Conservation (phyloP, 64 coral and sea anemone species). For the Actinia equina region DNA sequence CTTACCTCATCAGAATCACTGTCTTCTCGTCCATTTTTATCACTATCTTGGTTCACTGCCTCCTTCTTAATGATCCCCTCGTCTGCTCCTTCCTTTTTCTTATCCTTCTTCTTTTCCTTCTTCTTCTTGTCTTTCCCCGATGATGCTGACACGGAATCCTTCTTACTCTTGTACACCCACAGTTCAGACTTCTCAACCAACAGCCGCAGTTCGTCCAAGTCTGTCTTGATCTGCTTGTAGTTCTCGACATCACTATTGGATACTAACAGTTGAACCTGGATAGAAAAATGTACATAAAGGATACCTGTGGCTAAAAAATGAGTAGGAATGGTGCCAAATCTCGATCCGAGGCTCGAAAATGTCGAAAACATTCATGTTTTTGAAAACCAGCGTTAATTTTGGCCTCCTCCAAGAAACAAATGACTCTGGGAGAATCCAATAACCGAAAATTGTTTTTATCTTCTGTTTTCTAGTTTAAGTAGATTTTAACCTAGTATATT, state of each 20-base stretch:
- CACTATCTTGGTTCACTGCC: neutral
- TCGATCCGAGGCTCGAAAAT: too few relatives aligned
- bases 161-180: conserved; percentile 98
- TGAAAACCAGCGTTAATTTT: too few relatives aligned
- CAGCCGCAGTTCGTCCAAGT: conserved; percentile 83
- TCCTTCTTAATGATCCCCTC: conserved; percentile 21
- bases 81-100: conserved; percentile 47
- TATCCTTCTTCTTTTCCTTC: conserved; percentile 41
- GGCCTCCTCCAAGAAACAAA: too few relatives aligned
- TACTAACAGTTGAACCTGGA: conserved; percentile 87
- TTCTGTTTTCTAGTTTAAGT: too few relatives aligned
- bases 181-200: conserved; percentile 96
- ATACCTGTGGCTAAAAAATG: neutral
- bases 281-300: neutral
- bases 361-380: too few relatives aligned
- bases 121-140: conserved; percentile 28
- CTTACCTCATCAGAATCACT: conserved; percentile 19
- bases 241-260: conserved; percentile 93
- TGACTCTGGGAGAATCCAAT: too few relatives aligned
- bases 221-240: conserved; percentile 90
- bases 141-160: conserved; percentile 40
- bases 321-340: neutral
- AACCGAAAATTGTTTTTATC: too few relatives aligned
- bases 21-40: neutral
- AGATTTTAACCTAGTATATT: too few relatives aligned